Evolutionary conservation across 2,113 vertebrate species (phyloP).

Genomic region (Oryzias woworae): DNA sequence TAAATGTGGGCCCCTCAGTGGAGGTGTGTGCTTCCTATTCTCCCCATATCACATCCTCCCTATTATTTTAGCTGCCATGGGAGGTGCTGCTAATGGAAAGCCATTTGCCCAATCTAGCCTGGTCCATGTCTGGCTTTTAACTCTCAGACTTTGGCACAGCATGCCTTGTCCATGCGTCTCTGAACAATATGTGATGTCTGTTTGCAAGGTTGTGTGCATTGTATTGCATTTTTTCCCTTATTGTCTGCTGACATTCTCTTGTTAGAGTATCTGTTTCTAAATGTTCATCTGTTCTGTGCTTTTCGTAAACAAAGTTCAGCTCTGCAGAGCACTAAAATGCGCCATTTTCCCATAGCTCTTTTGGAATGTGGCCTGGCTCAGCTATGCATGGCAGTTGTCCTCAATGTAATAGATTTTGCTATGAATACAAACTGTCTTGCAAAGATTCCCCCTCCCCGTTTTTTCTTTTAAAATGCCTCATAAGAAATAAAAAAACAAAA

Average conservation of each 20-base stretch:
- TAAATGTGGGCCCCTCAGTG: conserved; percentile 35
- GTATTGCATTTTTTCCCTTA: conserved; percentile 46
- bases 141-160: conserved; percentile 60
- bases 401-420: conserved; percentile 54
- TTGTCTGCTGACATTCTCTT: conserved; percentile 46
- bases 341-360: conserved; percentile 45
- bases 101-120: conserved; percentile 64
- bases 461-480: neutral
- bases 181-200: conserved; percentile 54
- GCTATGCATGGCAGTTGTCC: conserved; percentile 73
- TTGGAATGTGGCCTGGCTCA: conserved; percentile 68
- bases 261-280: conserved; percentile 51
- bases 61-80: conserved; percentile 37
- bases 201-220: conserved; percentile 49
- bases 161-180: conserved; percentile 62
- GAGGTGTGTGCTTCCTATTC: conserved; percentile 32
- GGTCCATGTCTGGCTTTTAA: conserved; percentile 62
- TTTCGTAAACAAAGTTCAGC: conserved; percentile 47
- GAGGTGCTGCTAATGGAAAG: conserved; percentile 63
- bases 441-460: conserved; percentile 16
- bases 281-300: conserved; percentile 61
- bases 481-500: too few species aligned
- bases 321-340: conserved; percentile 41
- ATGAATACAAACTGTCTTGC: conserved; percentile 28
- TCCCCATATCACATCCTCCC: conserved; percentile 27